A percentile compares a stretch with the other conserved stretches of the same genome.
Conservation (phyloP, 1,140 invertebrate genomes). For the Neuroterus valhalla region DNA sequence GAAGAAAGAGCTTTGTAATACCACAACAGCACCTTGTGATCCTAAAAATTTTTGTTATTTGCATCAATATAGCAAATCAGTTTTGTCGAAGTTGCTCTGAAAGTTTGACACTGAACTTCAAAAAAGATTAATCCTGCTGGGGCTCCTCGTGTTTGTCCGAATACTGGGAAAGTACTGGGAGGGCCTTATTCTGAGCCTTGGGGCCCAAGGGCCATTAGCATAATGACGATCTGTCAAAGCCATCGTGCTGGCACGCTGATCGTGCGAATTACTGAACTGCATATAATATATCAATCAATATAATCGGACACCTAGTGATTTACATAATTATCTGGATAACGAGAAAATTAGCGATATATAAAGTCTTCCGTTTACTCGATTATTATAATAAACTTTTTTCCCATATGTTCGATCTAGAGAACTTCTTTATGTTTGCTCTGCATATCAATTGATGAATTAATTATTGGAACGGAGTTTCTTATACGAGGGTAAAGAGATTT, state of each 20-base stretch:
- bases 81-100: too few relatives aligned
- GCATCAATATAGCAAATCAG: too few relatives aligned
- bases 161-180: slow-evolving; percentile 15
- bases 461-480: too few relatives aligned
- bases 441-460: not conserved
- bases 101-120: not conserved
- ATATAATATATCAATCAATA: slow-evolving; percentile 31
- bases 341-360: slow-evolving; percentile 1
- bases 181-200: not conserved
- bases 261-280: slow-evolving; percentile 17
- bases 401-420: not conserved
- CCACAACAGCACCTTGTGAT: too few relatives aligned
- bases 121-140: not conserved
- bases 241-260: not conserved
- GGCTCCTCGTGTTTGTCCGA: not conserved
- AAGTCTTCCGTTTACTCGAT: not conserved
- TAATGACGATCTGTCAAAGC: slow-evolving; percentile 44
- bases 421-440: not conserved
- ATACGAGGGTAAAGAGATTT: too few relatives aligned
- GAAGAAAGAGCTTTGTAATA: too few relatives aligned
- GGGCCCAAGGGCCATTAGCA: slow-evolving; percentile 36
- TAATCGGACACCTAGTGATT: slow-evolving; percentile 1
- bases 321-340: slow-evolving; percentile 25
- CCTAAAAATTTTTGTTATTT: too few relatives aligned
- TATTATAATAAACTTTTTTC: slow-evolving; percentile 21